Evolutionary conservation across 2,888 invertebrate genomes (phyloP).

Genomic region (Aphidoletes aphidimyza): DNA sequence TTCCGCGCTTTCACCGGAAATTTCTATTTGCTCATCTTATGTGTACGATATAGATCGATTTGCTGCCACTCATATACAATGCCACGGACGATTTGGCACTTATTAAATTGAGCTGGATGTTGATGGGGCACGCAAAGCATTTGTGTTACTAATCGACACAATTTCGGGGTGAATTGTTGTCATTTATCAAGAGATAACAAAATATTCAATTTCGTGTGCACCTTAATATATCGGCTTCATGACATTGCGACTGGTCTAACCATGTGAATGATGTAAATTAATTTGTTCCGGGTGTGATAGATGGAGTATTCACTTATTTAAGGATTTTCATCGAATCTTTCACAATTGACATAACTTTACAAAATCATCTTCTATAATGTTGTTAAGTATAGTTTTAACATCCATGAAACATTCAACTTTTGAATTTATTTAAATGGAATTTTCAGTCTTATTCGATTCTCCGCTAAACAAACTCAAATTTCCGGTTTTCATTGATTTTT

Average conservation of each 20-base stretch:
- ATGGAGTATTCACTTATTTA: background rate
- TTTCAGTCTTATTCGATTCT: too few relatives aligned
- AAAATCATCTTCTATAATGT: too few relatives aligned
- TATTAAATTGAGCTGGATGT: constrained; percentile 35
- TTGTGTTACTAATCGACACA: constrained; percentile 42
- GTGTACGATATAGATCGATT: background rate
- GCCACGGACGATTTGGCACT: background rate
- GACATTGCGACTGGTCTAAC: background rate
- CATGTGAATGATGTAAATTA: too few relatives aligned
- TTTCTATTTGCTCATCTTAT: background rate
- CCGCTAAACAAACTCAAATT: too few relatives aligned
- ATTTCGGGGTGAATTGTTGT: background rate
- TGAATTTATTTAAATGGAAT: too few relatives aligned
- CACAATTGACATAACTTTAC: too few relatives aligned
- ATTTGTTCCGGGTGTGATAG: background rate
- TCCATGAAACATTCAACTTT: too few relatives aligned
- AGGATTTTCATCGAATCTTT: too few relatives aligned
- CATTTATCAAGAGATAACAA: background rate
- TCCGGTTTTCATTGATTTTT: too few relatives aligned
- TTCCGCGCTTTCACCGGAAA: constrained; percentile 20
- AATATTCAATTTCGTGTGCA: constrained; percentile 28
- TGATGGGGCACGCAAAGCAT: constrained; percentile 33
- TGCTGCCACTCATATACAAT: background rate
- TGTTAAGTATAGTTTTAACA: too few relatives aligned
- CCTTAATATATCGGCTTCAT: background rate